phyloP scores from a whole-genome alignment of 2,888 invertebrate genomes.

The Priocnemis perturbator region DNA sequence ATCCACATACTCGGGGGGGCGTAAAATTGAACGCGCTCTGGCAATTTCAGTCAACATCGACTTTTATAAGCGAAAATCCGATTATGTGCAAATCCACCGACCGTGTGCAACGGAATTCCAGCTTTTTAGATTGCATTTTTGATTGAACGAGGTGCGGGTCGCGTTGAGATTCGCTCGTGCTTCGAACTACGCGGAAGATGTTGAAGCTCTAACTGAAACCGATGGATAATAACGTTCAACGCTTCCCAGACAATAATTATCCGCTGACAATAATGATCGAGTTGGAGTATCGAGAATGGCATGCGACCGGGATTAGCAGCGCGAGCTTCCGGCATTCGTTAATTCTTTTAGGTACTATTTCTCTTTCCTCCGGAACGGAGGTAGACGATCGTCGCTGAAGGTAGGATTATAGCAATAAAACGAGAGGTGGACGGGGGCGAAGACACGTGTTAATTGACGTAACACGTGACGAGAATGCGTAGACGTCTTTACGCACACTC shows the following conservation, averaged over 20 bases:
- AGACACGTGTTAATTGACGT: conserved; percentile 22
- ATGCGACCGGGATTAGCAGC: conserved; percentile 35
- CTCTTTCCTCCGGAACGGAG: conserved; percentile 3
- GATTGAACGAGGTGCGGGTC: too few species aligned
- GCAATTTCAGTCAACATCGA: too few species aligned
- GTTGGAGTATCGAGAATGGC: conserved; percentile 7
- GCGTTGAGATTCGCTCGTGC: too few species aligned
- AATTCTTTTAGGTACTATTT: conserved; percentile 58
- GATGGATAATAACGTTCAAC: conserved; percentile 5
- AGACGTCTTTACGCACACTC: conserved; percentile 26
- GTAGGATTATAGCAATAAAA: conserved; percentile 56
- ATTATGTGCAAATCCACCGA: too few species aligned
- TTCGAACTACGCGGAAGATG: too few species aligned
- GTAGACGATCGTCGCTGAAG: conserved; percentile 12
- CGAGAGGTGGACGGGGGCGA: conserved; percentile 1
- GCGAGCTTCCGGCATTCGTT: conserved; percentile 61
- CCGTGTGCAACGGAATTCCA: too few species aligned
- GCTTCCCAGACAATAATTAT: conserved; percentile 24
- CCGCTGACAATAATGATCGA: conserved; percentile 31
- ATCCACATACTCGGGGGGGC: too few species aligned
- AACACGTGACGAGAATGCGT: conserved; percentile 9
- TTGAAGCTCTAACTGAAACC: too few species aligned
- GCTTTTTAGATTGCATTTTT: too few species aligned
- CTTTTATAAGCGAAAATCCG: too few species aligned
- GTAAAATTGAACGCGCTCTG: too few species aligned